phyloP scores from a whole-genome alignment of 2,888 invertebrate species.

The Acanthoscelides obtectus region DNA sequence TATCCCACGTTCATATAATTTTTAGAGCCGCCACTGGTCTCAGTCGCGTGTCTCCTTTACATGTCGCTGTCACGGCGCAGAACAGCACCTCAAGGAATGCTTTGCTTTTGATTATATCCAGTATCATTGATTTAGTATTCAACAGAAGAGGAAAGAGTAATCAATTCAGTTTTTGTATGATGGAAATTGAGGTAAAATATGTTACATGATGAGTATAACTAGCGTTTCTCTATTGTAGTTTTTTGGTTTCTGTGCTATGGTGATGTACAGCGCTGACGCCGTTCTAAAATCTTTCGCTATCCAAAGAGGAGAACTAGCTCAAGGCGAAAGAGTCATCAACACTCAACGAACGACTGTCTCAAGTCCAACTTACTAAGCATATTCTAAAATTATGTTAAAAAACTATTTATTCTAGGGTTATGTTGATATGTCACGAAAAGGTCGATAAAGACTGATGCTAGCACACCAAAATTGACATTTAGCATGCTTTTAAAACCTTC shows the following conservation, averaged over 20 bases:
- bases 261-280: conserved; percentile 73
- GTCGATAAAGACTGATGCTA: not conserved
- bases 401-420: not conserved
- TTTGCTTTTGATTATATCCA: too few relatives aligned
- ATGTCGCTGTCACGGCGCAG: too few relatives aligned
- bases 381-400: not conserved
- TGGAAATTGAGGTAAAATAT: conserved; percentile 1
- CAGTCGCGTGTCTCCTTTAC: too few relatives aligned
- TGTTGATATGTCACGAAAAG: not conserved
- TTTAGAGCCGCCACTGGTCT: too few relatives aligned
- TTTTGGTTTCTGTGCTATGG: conserved; percentile 80
- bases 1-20: too few relatives aligned
- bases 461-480: not conserved
- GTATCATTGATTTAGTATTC: too few relatives aligned
- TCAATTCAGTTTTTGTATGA: not conserved
- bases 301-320: conserved; percentile 65
- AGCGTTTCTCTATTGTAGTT: conserved; percentile 53
- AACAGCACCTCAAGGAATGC: too few relatives aligned
- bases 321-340: conserved; percentile 62
- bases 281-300: conserved; percentile 71
- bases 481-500: too few relatives aligned
- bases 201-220: not conserved
- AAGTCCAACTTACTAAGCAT: conserved; percentile 47
- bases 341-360: conserved; percentile 58
- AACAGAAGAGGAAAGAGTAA: not conserved